phyloP scores from a whole-genome alignment of 2,113 vertebrate genomes.

The Cavia aperea region DNA sequence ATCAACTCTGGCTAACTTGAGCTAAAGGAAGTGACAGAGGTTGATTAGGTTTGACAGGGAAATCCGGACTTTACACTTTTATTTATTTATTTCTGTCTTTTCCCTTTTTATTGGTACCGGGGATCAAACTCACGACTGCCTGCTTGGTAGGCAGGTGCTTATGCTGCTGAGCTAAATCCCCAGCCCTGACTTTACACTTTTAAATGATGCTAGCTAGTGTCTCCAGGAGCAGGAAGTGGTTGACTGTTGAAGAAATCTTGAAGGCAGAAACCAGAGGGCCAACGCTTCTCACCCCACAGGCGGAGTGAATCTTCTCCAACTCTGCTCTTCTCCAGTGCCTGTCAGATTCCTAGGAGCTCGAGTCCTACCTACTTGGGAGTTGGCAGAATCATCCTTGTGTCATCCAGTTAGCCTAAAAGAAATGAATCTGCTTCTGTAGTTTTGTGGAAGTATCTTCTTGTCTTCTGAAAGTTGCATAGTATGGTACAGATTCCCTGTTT shows the following conservation, averaged over 20 bases:
- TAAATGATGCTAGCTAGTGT: background rate
- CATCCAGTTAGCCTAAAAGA: background rate
- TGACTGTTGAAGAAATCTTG: background rate
- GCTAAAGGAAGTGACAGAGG: background rate
- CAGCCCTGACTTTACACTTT: background rate
- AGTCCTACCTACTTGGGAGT: background rate
- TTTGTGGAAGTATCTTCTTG: background rate
- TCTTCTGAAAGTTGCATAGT: background rate
- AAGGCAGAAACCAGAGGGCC: background rate
- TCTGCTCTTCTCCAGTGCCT: background rate
- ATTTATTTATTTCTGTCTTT: background rate
- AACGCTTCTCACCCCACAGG: background rate
- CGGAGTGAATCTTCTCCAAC: background rate
- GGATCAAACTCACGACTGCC: too few relatives aligned
- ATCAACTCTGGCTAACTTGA: background rate
- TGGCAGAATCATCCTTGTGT: background rate
- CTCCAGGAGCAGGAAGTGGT: background rate
- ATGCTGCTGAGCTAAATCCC: too few relatives aligned
- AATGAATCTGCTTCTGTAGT: background rate
- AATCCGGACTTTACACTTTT: background rate
- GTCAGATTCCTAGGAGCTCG: background rate
- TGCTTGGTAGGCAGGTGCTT: too few relatives aligned
- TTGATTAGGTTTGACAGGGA: background rate
- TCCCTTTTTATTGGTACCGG: too few relatives aligned
- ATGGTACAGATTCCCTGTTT: background rate